Base-by-base conservation (phyloP, 1,140 invertebrate genomes). In the Drosophila takahashii region DNA sequence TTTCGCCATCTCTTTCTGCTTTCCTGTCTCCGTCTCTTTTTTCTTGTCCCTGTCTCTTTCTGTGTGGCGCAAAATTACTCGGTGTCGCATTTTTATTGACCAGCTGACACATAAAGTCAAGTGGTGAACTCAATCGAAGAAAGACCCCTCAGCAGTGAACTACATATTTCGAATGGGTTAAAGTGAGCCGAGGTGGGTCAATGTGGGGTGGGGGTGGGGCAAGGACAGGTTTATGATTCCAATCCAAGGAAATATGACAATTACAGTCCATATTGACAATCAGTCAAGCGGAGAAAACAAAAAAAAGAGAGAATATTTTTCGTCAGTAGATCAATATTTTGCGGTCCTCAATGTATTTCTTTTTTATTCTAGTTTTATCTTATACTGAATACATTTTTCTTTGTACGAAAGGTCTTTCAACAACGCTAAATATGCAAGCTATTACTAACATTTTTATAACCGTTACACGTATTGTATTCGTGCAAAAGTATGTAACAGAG, bases 71-170 rank as follows among this genome's bases (percentile, higher is more conserved):
- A 58, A 72, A 72, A 72, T 67, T 72, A 54, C 54, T 61, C 36
- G 70, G 71, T 74, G 65, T 56, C 73, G 61, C 71, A 66, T 76
- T 76, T 77, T 77, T 77, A 77, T 77, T 69, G 62, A 42, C 74
- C 74, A 54, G 26, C 74, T 77, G 74, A 77, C 74, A 77, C 73
- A 77, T 77, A 77, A 77, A 77, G 48, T 45, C 50, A 54, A 54
- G 73, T 53, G 62, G 34, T 15, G 47, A 42, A 52, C 59, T 51
- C 69, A 64, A 57, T 65, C 42, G 60, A 57, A 50, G 41, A 37
- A 27, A 65, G 37, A 29, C 44, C 45, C 16, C 36, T 26, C 29
- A 18, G 11, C 29, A 39, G 4, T 39, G 22, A 1, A 34, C 22
- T 13, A n/a, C n/a, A n/a, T n/a, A 7, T 22, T 16, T 32, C 39